Evolutionary conservation across 1,140 invertebrate species (phyloP), one percentile per base, ranked within the genome.

Genomic region (Bemisia tabaci): DNA sequence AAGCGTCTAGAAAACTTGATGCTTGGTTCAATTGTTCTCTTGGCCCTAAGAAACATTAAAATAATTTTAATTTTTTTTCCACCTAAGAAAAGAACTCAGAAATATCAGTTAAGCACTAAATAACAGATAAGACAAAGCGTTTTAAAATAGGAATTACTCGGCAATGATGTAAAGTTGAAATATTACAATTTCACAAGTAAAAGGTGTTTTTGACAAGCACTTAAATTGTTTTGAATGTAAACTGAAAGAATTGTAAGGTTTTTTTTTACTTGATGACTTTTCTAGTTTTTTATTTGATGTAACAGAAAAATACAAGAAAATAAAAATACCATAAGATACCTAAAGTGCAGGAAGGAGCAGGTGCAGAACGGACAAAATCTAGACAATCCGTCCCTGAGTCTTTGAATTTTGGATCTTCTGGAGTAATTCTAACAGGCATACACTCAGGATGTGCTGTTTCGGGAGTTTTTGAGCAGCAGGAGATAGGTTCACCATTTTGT

Each of bases 1-100:
- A 97, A 0, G 83, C 95, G 77, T 98, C 95, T 22, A 98, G 86
- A 74, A 86, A 97, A 0, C 91, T 83, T 0, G 92, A 93, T 0
- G 92, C 87, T 78, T 94, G 91, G 77, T 93, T 94, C 22, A 97
- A 76, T 74, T 97, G 95, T 75, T 97, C 86, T 12, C 94, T 79
- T 12, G 88, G 87, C 22, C 85, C 86, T 83, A 69, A 75, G n/a
- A n/a, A n/a, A 75, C 70, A 80, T 24, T 23, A 58, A 25, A 62
- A 26, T 22, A 25, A 62, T 22, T 62, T 22, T 22, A 62, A 62
- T 62, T n/a, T n/a, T n/a, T n/a, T n/a, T n/a, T n/a, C n/a, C n/a
- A n/a, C n/a, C n/a, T n/a, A n/a, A n/a, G n/a, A n/a, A n/a, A n/a
- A n/a, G n/a, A n/a, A n/a, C n/a, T n/a, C n/a, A n/a, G n/a, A n/a